Evolutionary conservation across 2,113 vertebrate genomes (phyloP).

Genomic region (Phrynosoma platyrhinos): DNA sequence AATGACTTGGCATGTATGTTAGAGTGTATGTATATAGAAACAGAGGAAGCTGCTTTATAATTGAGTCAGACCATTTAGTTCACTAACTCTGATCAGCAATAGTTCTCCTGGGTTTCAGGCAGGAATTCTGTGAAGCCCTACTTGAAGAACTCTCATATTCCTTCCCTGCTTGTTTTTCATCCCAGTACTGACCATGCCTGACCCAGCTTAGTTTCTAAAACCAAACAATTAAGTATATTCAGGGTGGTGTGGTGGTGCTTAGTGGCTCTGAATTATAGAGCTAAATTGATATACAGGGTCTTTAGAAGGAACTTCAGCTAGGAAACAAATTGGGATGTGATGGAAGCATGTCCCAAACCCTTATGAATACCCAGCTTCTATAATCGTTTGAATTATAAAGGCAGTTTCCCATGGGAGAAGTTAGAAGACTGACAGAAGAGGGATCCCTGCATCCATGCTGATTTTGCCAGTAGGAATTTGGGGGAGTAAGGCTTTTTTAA

Average conservation of each 20-base stretch:
- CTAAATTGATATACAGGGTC: neutral
- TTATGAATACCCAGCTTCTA: too few relatives aligned
- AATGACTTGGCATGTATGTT: neutral
- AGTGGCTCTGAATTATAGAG: neutral
- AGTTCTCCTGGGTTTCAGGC: too few relatives aligned
- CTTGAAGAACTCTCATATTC: too few relatives aligned
- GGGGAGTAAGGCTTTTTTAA: neutral
- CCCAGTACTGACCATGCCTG: too few relatives aligned
- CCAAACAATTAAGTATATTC: too few relatives aligned
- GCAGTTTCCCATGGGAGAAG: neutral
- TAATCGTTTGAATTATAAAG: neutral
- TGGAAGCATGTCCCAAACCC: neutral
- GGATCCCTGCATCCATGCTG: too few relatives aligned
- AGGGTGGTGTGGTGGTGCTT: too few relatives aligned
- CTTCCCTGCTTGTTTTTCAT: too few relatives aligned
- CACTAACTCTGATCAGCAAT: too few relatives aligned
- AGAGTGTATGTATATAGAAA: neutral
- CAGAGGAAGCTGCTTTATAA: neutral
- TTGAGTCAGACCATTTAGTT: too few relatives aligned
- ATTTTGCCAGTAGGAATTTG: neutral
- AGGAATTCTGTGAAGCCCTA: too few relatives aligned
- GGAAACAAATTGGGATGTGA: neutral
- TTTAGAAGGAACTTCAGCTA: neutral
- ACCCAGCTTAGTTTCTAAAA: too few relatives aligned
- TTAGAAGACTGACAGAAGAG: neutral